phyloP scores from a whole-genome alignment of 2,797 vertebrate genomes.

The Chelon labrosus region DNA sequence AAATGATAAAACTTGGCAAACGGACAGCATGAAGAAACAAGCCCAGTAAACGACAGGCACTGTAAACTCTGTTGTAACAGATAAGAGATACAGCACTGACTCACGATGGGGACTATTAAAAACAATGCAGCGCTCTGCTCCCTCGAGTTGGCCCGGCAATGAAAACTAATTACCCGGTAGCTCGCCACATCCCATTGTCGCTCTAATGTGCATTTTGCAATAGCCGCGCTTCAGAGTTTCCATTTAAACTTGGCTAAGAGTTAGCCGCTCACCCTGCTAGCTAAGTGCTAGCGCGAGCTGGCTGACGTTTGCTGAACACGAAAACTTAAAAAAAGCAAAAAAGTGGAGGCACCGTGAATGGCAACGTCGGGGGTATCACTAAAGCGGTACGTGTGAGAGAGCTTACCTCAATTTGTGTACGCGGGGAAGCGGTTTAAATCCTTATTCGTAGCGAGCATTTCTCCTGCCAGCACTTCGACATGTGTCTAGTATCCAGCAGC shows the following conservation, averaged over 20 bases:
- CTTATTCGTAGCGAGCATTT: slow-evolving; percentile 59
- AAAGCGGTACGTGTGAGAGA: not conserved
- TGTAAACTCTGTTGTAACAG: slow-evolving; percentile 3
- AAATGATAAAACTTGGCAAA: not conserved
- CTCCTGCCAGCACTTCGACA: slow-evolving; percentile 56
- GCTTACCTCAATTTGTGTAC: slow-evolving; percentile 57
- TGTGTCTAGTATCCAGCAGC: slow-evolving; percentile 51
- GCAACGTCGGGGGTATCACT: not conserved
- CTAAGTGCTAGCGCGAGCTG: slow-evolving; percentile 60
- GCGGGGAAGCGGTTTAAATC: slow-evolving; percentile 24
- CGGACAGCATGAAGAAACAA: not conserved
- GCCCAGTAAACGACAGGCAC: not conserved
- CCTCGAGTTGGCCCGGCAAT: not conserved
- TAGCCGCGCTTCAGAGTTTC: slow-evolving; percentile 12
- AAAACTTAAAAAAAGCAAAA: slow-evolving; percentile 25
- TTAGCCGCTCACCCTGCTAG: slow-evolving; percentile 48
- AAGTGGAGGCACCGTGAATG: not conserved
- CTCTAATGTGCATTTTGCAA: not conserved
- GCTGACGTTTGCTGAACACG: slow-evolving; percentile 35
- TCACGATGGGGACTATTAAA: slow-evolving; percentile 14
- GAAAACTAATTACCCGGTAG: not conserved
- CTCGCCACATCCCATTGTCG: not conserved
- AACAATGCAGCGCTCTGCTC: not conserved
- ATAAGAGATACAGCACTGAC: not conserved
- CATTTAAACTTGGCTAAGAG: slow-evolving; percentile 50